These are phyloP conservation scores for Pimephales promelas DNA, from an alignment of 2,113 vertebrate genomes.

Conservation along the genomic window DNA sequence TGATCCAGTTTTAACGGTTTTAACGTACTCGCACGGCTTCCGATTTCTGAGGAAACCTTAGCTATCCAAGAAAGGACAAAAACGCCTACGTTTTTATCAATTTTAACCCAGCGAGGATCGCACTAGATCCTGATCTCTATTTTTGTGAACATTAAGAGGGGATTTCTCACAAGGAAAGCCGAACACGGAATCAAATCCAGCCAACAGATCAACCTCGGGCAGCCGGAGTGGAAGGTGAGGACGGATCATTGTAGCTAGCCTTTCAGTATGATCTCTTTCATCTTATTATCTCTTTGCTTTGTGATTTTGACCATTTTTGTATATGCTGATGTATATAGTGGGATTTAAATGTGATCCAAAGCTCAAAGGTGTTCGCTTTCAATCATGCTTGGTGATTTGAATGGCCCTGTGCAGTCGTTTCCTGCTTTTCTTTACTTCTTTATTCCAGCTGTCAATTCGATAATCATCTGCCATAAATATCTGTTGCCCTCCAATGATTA, in stretches of 20 bases:
- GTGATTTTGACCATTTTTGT: not conserved
- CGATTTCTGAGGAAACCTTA: constrained; percentile 18
- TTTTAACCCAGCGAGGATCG: not conserved
- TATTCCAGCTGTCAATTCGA: not conserved
- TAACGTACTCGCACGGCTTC: constrained; percentile 16
- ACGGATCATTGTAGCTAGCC: not conserved
- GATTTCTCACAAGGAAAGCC: constrained; percentile 36
- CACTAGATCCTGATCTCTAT: not conserved
- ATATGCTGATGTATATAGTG: not conserved
- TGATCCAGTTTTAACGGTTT: constrained; percentile 16
- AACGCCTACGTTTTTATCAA: not conserved
- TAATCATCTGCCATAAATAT: not conserved
- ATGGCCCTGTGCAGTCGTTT: constrained; percentile 8
- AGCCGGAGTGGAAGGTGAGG: constrained; percentile 63
- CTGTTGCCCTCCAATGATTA: not conserved
- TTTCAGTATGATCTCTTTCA: not conserved
- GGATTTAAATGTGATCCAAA: not conserved
- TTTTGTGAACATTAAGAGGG: constrained; percentile 20
- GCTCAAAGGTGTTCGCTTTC: not conserved
- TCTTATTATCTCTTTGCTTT: not conserved
- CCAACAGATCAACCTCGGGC: constrained; percentile 60
- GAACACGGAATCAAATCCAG: constrained; percentile 48
- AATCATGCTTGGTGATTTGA: not conserved
- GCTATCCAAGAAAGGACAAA: not conserved
- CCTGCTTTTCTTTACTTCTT: constrained; percentile 17